Evolutionary conservation across 2,113 vertebrate species (phyloP).

Genomic region (Solenodon paradoxus): DNA sequence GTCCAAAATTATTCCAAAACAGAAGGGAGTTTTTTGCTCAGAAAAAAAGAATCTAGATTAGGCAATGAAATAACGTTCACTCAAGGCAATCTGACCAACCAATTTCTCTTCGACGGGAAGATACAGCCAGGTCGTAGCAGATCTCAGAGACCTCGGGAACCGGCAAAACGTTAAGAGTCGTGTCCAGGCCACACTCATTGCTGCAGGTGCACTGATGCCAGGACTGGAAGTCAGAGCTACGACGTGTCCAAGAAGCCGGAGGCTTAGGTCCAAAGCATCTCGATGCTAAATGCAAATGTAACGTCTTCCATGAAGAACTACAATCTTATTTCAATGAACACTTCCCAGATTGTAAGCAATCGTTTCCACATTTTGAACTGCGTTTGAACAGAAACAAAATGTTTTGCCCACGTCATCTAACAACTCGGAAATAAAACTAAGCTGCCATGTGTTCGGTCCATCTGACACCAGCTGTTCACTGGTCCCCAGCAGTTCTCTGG

Average conservation of each 20-base stretch:
- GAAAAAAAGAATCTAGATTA: not conserved
- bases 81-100: not conserved
- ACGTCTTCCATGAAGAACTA: not conserved
- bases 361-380: not conserved
- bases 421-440: not conserved
- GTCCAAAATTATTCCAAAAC: not conserved
- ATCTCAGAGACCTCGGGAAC: not conserved
- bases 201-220: fast-evolving
- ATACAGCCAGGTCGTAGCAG: not conserved
- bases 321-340: not conserved
- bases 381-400: not conserved
- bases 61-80: not conserved
- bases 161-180: too few relatives aligned
- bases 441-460: not conserved
- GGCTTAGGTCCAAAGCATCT: not conserved
- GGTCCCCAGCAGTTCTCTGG: not conserved
- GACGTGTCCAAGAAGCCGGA: not conserved
- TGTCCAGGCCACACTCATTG: not conserved
- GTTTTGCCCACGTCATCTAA: not conserved
- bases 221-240: not conserved
- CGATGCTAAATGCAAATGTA: not conserved
- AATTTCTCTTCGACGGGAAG: not conserved
- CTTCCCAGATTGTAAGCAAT: not conserved
- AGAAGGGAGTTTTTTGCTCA: not conserved
- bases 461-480: not conserved